A percentile compares a stretch with the other conserved stretches of the same genome.
Evolutionary conservation across 2,113 vertebrate species (phyloP).

Genomic region (Oryzias woworae): DNA sequence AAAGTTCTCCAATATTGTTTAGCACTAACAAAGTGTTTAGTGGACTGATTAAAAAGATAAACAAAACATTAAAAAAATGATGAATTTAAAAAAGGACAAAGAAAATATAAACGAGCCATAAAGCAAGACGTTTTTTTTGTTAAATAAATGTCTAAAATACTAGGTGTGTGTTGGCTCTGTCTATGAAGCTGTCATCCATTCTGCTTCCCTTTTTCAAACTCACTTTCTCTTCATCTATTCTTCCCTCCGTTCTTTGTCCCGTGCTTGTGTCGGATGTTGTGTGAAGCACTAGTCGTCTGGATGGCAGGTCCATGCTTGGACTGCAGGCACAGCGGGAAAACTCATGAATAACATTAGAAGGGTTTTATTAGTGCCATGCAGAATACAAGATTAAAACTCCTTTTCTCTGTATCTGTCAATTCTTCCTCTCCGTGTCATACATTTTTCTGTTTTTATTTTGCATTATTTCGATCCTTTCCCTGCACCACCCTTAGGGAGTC

Average conservation of each 20-base stretch:
- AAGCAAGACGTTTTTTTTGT: conserved; percentile 4
- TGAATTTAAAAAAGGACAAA: conserved; percentile 1
- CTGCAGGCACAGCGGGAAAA: conserved; percentile 44
- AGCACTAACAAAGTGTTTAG: no score
- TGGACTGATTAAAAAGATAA: neutral
- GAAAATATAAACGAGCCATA: neutral
- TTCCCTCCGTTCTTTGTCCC: conserved; percentile 10
- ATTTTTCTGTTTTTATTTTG: neutral
- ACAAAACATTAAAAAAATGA: neutral
- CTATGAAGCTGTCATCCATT: conserved; percentile 16
- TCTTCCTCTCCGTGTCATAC: conserved; percentile 16
- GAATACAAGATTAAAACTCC: conserved; percentile 27
- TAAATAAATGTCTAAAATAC: conserved; percentile 12
- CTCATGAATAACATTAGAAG: conserved; percentile 70
- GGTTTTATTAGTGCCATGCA: conserved; percentile 51
- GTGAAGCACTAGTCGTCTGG: conserved; percentile 30
- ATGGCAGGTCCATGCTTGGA: conserved; percentile 48
- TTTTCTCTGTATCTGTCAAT: neutral
- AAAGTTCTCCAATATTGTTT: no score
- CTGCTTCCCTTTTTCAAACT: conserved; percentile 2
- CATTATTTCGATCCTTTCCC: neutral
- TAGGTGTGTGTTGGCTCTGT: conserved; percentile 5
- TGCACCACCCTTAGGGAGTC: neutral
- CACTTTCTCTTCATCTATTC: neutral
- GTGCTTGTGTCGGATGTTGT: conserved; percentile 39